phyloP scores from a whole-genome alignment of 2,888 invertebrate species.

The Congeria kusceri region DNA sequence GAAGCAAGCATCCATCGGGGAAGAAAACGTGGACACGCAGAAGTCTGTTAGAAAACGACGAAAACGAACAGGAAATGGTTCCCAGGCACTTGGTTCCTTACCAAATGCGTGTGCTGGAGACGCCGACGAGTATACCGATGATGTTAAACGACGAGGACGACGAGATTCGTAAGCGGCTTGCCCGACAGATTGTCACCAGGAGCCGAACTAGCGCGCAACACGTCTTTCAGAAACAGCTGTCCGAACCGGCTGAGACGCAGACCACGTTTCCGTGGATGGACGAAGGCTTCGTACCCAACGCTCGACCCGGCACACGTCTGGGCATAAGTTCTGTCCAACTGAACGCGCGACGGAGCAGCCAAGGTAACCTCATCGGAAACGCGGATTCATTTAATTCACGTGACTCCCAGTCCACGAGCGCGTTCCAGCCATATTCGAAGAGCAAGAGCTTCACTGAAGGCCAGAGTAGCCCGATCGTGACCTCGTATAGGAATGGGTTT shows the following conservation, averaged over 20 bases:
- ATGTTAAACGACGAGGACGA: background rate
- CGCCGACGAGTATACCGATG: slow-evolving; percentile 7
- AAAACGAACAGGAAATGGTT: slow-evolving; percentile 16
- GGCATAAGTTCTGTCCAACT: slow-evolving; percentile 61
- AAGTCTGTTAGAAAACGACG: slow-evolving; percentile 45
- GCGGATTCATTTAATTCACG: background rate
- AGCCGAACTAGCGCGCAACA: slow-evolving; percentile 16
- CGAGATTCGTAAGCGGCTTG: slow-evolving; percentile 15
- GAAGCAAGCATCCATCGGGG: background rate
- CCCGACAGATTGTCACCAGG: slow-evolving; percentile 5
- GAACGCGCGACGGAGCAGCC: slow-evolving; percentile 38
- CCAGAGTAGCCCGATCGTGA: background rate
- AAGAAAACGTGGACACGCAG: slow-evolving; percentile 52
- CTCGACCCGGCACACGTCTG: slow-evolving; percentile 41
- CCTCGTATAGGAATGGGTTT: background rate
- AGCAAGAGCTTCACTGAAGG: slow-evolving; percentile 19
- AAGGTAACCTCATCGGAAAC: background rate
- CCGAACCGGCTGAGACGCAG: background rate
- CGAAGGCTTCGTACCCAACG: slow-evolving; percentile 45
- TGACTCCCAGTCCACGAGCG: background rate
- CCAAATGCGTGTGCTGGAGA: slow-evolving; percentile 34
- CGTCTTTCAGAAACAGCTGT: background rate
- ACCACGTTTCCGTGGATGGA: slow-evolving; percentile 66
- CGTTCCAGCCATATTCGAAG: slow-evolving; percentile 6
- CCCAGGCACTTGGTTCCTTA: slow-evolving; percentile 23